Conservation (phyloP, 2,113 vertebrate species). For the Forbesichthys papilliferus region DNA sequence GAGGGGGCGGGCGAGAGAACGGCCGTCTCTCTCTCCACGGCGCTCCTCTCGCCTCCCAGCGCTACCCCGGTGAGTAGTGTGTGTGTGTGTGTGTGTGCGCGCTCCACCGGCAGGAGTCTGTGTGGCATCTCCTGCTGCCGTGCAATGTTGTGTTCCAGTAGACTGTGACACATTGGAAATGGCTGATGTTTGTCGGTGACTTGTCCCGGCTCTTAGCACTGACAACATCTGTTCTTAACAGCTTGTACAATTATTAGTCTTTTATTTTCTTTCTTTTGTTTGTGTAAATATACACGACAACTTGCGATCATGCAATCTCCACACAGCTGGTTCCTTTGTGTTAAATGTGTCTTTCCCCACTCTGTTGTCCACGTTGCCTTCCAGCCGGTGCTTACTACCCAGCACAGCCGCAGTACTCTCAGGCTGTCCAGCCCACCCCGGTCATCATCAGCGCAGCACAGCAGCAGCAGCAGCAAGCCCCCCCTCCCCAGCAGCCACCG, state of each 20-base stretch:
- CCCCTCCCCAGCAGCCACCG: slow-evolving; percentile 71
- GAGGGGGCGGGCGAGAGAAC: slow-evolving; percentile 78
- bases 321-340: neutral
- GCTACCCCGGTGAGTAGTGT: slow-evolving; percentile 82
- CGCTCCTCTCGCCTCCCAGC: slow-evolving; percentile 82
- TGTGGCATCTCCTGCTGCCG: slow-evolving; percentile 46
- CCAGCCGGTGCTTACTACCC: slow-evolving; percentile 93
- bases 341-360: neutral
- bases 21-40: slow-evolving; percentile 81
- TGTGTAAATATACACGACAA: neutral
- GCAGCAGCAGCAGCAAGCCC: slow-evolving; percentile 72
- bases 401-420: slow-evolving; percentile 86
- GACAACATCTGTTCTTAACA: neutral
- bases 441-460: slow-evolving; percentile 88
- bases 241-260: too few species aligned
- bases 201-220: neutral
- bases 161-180: neutral
- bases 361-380: slow-evolving; percentile 24
- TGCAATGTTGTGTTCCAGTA: neutral
- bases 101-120: slow-evolving; percentile 55
- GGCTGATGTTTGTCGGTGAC: neutral
- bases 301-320: too few species aligned
- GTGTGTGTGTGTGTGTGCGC: slow-evolving; percentile 59
- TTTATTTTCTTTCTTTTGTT: slow-evolving; percentile 1
- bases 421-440: slow-evolving; percentile 82